Percentiles rank a stretch among this genome's conserved stretches.
These are phyloP conservation scores for Apodemia mormo DNA, from an alignment of 2,888 invertebrate genomes.

Conservation along the genomic window DNA sequence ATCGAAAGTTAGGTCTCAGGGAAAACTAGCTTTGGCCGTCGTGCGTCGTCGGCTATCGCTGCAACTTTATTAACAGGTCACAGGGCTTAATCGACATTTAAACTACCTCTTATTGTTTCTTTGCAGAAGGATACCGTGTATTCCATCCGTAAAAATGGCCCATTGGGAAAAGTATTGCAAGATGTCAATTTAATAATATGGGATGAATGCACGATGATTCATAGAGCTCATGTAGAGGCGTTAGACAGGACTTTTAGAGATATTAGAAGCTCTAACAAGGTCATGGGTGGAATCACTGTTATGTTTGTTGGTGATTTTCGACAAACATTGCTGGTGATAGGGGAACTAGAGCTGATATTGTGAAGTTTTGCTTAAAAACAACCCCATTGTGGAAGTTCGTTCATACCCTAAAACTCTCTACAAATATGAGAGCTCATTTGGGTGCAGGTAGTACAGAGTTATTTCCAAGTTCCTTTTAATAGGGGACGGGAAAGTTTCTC, in stretches of 20 bases:
- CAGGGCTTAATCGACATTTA: slow-evolving; percentile 36
- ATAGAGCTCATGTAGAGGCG: slow-evolving; percentile 35
- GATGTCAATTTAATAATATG: slow-evolving; percentile 35
- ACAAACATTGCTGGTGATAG: not conserved
- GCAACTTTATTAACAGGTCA: slow-evolving; percentile 32
- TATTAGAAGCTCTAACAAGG: slow-evolving; percentile 27
- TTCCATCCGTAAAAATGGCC: slow-evolving; percentile 37
- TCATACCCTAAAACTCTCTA: not conserved
- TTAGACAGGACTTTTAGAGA: slow-evolving; percentile 38
- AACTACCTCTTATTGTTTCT: slow-evolving; percentile 26
- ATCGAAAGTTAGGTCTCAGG: slow-evolving; percentile 31
- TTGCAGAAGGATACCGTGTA: slow-evolving; percentile 32
- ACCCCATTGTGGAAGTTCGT: slow-evolving; percentile 31
- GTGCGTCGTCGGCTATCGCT: slow-evolving; percentile 34
- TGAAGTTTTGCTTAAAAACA: not conserved
- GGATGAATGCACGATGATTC: slow-evolving; percentile 35
- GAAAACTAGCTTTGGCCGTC: slow-evolving; percentile 30
- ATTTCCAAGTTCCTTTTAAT: slow-evolving; percentile 39
- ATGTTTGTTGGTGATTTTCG: slow-evolving; percentile 1
- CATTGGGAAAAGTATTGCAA: slow-evolving; percentile 36
- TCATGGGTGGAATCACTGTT: slow-evolving; percentile 9
- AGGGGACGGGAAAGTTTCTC: slow-evolving; percentile 38
- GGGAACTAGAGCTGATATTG: not conserved
- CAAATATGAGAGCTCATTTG: slow-evolving; percentile 2
- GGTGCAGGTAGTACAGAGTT: slow-evolving; percentile 36